Base-by-base conservation (phyloP, 1,140 invertebrate genomes). In the Sycophaga agraensis region DNA sequence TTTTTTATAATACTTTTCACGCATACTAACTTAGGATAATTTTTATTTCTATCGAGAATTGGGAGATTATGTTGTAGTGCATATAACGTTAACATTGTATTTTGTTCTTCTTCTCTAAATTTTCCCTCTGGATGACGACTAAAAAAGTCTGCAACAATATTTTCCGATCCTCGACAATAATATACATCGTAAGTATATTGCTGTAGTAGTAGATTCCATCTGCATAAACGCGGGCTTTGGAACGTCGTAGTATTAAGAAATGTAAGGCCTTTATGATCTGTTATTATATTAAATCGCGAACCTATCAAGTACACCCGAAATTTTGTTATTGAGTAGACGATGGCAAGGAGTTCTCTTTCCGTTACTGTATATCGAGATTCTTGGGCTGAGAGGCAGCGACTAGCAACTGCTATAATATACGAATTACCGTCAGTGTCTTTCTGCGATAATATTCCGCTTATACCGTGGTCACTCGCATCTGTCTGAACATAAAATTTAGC, bases 201-300 rank as follows among this genome's bases (percentile, higher is more conserved):
- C 45, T 63, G 64, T 7, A 66, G 21, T 37, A 43, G 42, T 12
- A 66, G 21, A 8, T 14, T 48, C 63, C 66, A 65, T 17, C 66
- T 37, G 5, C 68, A 43, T 78, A 71, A 48, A n/a, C n/a, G n/a
- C n/a, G n/a, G n/a, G n/a, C n/a, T n/a, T n/a, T n/a, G n/a, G n/a
- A n/a, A n/a, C n/a, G 72, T 76, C 24, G 76, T 76, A 6, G 66
- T 64, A 14, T 67, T 68, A 3, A 84, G 63, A 68, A 77, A 84
- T 14, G 62, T 71, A 16, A 84, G 63, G 0, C 73, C 70, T 46
- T 76, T 70, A 62, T 84, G 80, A 62, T 85, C 82, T 0, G 82
- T 84, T 53, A 74, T 57, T 17, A 84, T 74, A 3, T 53, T 31
- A 48, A 69, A 69, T n/a, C 40, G 22, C 28, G 1, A 42, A 70